Evolutionary conservation across 2,113 vertebrate species (phyloP).

Genomic region (Coptodon bakossiorum): DNA sequence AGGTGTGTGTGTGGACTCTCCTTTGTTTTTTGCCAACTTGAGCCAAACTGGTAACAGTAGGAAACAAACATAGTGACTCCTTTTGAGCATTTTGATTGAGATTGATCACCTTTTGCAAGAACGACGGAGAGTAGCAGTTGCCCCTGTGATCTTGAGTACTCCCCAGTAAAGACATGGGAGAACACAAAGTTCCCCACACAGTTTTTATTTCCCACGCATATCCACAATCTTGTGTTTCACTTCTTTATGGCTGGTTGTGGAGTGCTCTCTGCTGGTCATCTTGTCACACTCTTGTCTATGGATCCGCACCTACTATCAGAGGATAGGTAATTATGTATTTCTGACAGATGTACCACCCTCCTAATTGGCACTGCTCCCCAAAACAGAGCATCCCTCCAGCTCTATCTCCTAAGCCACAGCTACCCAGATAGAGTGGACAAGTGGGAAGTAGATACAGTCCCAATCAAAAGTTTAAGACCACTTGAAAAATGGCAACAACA

Average conservation of each 20-base stretch:
- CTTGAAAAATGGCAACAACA: background rate
- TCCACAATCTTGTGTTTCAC: background rate
- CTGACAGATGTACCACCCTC: background rate
- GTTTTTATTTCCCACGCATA: background rate
- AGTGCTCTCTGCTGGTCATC: background rate
- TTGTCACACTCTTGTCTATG: background rate
- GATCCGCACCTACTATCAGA: background rate
- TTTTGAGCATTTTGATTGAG: no score
- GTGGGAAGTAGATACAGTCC: background rate
- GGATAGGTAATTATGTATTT: background rate
- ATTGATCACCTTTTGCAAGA: no score
- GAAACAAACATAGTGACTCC: no score
- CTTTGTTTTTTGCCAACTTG: background rate
- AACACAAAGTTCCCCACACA: no score
- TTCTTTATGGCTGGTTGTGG: background rate
- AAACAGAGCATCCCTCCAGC: background rate
- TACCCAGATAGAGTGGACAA: background rate
- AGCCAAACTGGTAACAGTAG: background rate
- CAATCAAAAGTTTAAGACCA: background rate
- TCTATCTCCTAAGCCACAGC: background rate
- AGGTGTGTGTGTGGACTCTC: background rate
- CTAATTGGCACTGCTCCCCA: background rate
- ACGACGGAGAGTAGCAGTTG: no score
- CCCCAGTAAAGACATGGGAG: no score
- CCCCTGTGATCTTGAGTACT: no score